These are phyloP conservation scores for Triops cancriformis DNA, from an alignment of 1,140 invertebrate species.

Conservation along the genomic window DNA sequence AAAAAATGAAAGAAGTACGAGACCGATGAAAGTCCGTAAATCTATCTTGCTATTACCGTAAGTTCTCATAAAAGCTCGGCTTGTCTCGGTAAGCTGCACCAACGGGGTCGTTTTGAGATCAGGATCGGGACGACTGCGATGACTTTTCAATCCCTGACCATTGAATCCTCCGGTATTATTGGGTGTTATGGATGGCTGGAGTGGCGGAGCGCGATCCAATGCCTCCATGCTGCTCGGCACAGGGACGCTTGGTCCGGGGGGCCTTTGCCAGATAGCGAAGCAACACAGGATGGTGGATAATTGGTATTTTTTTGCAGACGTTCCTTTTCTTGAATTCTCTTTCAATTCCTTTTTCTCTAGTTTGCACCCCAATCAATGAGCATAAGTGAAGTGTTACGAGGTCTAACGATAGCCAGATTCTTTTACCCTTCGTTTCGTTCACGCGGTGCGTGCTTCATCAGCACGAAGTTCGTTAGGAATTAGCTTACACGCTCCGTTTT, in stretches of 20 bases:
- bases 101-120: background rate
- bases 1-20: background rate
- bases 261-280: slow-evolving; percentile 3
- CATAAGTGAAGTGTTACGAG: background rate
- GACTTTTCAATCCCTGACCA: slow-evolving; percentile 4
- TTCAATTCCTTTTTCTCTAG: background rate
- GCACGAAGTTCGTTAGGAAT: background rate
- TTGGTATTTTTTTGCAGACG: background rate
- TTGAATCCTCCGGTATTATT: slow-evolving; percentile 10
- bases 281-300: slow-evolving; percentile 4
- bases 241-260: background rate
- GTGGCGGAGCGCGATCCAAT: background rate
- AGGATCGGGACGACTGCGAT: background rate
- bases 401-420: background rate
- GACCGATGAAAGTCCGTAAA: background rate
- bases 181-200: background rate
- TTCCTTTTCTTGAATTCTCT: background rate
- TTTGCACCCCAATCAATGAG: background rate
- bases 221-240: slow-evolving; percentile 8
- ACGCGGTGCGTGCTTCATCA: background rate
- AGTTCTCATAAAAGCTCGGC: slow-evolving; percentile 7
- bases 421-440: background rate
- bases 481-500: background rate
- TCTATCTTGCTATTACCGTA: background rate
- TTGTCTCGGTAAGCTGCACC: slow-evolving; percentile 3